These are phyloP conservation scores for Anas flavirostris DNA, from an alignment of 2,797 vertebrate genomes.

Conservation along the genomic window DNA sequence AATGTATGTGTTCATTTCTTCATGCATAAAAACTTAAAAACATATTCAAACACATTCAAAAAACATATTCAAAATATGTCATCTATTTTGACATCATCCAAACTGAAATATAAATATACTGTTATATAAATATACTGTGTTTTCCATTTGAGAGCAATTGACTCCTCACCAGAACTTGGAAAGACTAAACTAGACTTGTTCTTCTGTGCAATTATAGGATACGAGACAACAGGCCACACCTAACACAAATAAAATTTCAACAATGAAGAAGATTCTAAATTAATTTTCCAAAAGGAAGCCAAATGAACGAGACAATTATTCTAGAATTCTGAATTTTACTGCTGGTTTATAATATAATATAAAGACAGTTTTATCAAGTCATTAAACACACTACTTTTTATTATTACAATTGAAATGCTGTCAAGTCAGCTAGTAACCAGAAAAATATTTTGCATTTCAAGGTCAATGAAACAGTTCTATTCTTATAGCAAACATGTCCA, in stretches of 20 bases:
- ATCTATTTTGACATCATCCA: not conserved
- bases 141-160: not conserved
- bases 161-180: not conserved
- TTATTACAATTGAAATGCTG: not conserved
- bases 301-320: not conserved
- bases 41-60: no score
- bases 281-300: not conserved
- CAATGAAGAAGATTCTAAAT: not conserved
- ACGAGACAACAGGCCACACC: not conserved
- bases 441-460: constrained; percentile 14
- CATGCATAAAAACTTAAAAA: not conserved
- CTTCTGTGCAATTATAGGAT: not conserved
- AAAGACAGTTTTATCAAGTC: not conserved
- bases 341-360: not conserved
- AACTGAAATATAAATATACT: not conserved
- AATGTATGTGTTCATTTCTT: not conserved
- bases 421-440: constrained; percentile 12
- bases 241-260: not conserved
- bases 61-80: not conserved
- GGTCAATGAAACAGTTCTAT: constrained; percentile 42
- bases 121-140: not conserved
- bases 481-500: constrained; percentile 17
- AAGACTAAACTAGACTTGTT: not conserved
- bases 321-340: not conserved
- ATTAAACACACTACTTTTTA: not conserved